Evolutionary conservation across 2,797 vertebrate species (phyloP), one percentile per base, ranked within the genome.

Genomic region (Anolis apletophallus): DNA sequence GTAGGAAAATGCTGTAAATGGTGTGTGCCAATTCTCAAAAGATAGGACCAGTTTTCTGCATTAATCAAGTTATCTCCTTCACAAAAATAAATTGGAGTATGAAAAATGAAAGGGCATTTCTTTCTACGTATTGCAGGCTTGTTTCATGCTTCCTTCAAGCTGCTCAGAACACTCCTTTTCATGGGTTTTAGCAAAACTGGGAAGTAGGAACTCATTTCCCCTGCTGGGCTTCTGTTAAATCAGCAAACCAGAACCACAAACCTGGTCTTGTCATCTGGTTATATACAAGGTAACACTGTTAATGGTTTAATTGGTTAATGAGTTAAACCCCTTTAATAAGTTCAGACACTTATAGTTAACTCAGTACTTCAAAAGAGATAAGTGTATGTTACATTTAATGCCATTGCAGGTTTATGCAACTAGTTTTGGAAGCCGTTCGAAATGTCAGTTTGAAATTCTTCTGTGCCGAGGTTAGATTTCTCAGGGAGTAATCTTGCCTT

Each of bases 21-120:
- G 3, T 46, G 46, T 46, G 46, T 46, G 46, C 46, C 46, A 57
- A 57, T 23, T 81, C 55, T 86, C 67, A 83, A 81, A 83, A 84
- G 67, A 67, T 29, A 81, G 40, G 10, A 34, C 67, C 19, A 40
- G 14, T 46, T 77, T 13, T 69, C 6, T 87, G 77, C 64, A 81
- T 87, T 67, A 81, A 55, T 87, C 79, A 80, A 80, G 88, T 84
- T 68, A 64, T 83, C 50, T 85, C 32, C 12, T 29, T 81, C 61
- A 29, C 61, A 64, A 64, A 64, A 64, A 29, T 64, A 29, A 64
- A 64, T 29, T 29, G 26, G 17, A 14, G 61, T 21, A 81, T 34
- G 40, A 21, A 32, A 61, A 52, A 46, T 16, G 34, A 50, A 68
- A 21, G n/a, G 19, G 29, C 12, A 29, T 50, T 50, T 67, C 9